Evolutionary conservation across 2,113 vertebrate species (phyloP), one percentile per base, ranked within the genome.

Genomic region (Psephotus haematonotus): DNA sequence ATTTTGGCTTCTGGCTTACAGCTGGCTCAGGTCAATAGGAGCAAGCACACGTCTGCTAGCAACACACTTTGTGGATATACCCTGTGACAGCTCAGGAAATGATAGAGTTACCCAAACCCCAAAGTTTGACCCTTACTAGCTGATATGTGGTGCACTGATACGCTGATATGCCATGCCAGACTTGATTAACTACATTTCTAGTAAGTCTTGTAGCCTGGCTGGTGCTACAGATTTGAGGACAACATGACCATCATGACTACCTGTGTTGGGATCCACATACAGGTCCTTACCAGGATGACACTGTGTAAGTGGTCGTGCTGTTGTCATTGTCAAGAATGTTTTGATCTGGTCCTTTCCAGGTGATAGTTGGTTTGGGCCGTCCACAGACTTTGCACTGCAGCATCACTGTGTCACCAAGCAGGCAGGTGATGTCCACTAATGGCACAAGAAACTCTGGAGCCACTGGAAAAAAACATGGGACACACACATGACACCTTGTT

Each of bases 311-410:
- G 88, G 97, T 96, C 0, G 97, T 98, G 97, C 98, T 98, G 95
- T 97, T 99, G 97, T 99, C 99, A 50, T 97, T 99, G 96, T 99
- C 98, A 22, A 99, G 98, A 25, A 98, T 97, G 94, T 97, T 99
- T 96, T 99, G 99, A 95, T 99, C 99, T 0, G 99, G 99, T 53
- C 99, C 99, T 92, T 99, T 99, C 97, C 99, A 99, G 70, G 98
- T 99, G 86, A 99, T 92, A 1, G 95, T 98, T 76, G 99, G 99
- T 97, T 99, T 99, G 8, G 99, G 99, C 41, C 99, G 98, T 24
- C 99, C 99, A 15, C 99, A 99, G n/a, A 99, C 99, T 97, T 99
- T 99, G 97, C 99, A 99, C 89, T 99, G 99, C 74, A 99, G 96
- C 49, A 99, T 98, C 87, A 99, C 99, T 0, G 99, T 99, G 96